These are phyloP conservation scores for Pseudococcus viburni DNA, from an alignment of 2,888 invertebrate genomes.

Conservation along the genomic window DNA sequence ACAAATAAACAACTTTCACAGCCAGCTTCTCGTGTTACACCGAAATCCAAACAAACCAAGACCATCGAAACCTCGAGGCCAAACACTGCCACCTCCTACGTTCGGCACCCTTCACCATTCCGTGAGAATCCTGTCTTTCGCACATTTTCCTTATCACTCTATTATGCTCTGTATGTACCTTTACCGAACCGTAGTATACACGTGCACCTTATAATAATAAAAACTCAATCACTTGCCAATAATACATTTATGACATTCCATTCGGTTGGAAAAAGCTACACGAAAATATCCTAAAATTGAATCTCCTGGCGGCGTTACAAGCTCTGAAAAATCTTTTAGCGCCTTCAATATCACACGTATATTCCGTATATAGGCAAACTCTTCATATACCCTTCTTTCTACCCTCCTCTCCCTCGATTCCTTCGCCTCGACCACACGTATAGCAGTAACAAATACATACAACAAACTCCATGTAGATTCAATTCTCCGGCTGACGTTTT, in stretches of 20 bases:
- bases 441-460: not conserved
- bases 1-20: no score
- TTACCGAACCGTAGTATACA: not conserved
- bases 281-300: conserved; percentile 5
- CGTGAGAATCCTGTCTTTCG: not conserved
- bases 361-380: not conserved
- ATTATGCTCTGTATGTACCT: not conserved
- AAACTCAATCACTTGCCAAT: conserved; percentile 27
- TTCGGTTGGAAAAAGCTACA: conserved; percentile 10
- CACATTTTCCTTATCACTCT: not conserved
- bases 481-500: conserved; percentile 20
- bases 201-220: conserved; percentile 19
- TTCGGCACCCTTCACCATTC: not conserved
- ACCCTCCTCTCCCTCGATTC: not conserved
- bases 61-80: not conserved
- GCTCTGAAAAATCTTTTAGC: conserved; percentile 1
- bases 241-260: conserved; percentile 31
- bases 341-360: conserved; percentile 4
- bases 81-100: not conserved
- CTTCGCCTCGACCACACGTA: not conserved
- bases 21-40: not conserved
- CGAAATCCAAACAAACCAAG: not conserved
- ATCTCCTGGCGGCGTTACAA: conserved; percentile 12
- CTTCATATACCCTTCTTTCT: not conserved
- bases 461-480: conserved; percentile 11